Conservation (phyloP, 2,888 invertebrate genomes). For the Tachystola acroxantha region DNA sequence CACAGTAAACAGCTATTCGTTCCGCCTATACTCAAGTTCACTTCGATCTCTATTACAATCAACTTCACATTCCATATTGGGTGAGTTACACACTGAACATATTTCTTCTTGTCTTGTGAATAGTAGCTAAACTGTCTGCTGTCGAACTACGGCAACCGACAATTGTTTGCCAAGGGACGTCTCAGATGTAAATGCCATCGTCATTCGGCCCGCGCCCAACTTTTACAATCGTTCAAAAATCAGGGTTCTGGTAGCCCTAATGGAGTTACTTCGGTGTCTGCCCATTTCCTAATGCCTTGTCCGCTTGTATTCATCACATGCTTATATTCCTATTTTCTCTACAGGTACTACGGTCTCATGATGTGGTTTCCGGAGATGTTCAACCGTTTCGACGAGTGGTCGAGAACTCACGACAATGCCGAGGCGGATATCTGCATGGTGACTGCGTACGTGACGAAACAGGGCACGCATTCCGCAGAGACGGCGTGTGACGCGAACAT, state of each 20-base stretch:
- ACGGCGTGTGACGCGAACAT: constrained; percentile 84
- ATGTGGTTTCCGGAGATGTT: constrained; percentile 99
- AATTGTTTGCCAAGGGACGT: too few relatives aligned
- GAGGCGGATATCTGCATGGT: constrained; percentile 86
- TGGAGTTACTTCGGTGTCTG: too few relatives aligned
- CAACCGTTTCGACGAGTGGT: constrained; percentile 91
- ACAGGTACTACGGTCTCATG: constrained; percentile 95
- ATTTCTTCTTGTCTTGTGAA: not conserved
- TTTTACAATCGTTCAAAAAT: too few relatives aligned
- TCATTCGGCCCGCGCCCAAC: too few relatives aligned
- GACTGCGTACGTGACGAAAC: constrained; percentile 85
- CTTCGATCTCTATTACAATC: constrained; percentile 90
- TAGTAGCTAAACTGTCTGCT: too few relatives aligned
- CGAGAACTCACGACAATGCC: constrained; percentile 81
- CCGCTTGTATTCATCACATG: too few relatives aligned
- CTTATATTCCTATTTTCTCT: too few relatives aligned
- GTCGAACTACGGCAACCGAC: too few relatives aligned
- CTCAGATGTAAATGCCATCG: too few relatives aligned
- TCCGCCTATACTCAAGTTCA: constrained; percentile 89
- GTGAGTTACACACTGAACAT: too few relatives aligned
- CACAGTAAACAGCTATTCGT: constrained; percentile 90
- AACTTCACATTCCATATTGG: constrained; percentile 97
- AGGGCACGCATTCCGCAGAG: constrained; percentile 79
- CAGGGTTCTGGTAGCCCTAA: too few relatives aligned
- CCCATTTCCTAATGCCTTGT: too few relatives aligned